Percentiles rank a stretch among this genome's conserved stretches.
phyloP scores from a whole-genome alignment of 2,888 invertebrate species.

The Allolobophora icterica region DNA sequence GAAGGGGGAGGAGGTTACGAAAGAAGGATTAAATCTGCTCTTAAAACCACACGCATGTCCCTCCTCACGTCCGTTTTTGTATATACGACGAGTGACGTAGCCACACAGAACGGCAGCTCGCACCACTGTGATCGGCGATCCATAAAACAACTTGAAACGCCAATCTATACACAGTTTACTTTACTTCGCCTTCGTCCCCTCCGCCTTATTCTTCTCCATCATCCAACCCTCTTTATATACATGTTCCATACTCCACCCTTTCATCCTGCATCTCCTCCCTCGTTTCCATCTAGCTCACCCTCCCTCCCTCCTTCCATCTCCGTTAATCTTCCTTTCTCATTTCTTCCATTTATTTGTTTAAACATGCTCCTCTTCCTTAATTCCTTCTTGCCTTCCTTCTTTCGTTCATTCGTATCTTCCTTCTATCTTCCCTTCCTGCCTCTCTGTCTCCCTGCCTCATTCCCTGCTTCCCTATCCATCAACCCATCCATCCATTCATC shows the following conservation, averaged over 20 bases:
- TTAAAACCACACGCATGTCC: background rate
- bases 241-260: background rate
- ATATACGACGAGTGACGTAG: background rate
- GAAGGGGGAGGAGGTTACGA: no score
- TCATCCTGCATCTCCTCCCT: background rate
- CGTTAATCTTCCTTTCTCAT: background rate
- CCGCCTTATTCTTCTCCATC: constrained; percentile 1
- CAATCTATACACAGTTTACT: background rate
- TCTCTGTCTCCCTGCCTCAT: no score
- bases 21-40: background rate
- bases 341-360: background rate
- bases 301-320: background rate
- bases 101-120: background rate
- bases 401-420: no score
- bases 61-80: background rate
- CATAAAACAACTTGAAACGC: constrained; percentile 3
- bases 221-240: background rate
- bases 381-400: background rate
- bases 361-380: background rate
- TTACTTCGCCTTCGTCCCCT: background rate
- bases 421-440: background rate
- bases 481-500: no score
- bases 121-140: background rate
- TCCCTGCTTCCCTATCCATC: background rate
- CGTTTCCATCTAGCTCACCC: background rate